phyloP scores from a whole-genome alignment of 2,797 vertebrate genomes.

The Sebastes miniatus region DNA sequence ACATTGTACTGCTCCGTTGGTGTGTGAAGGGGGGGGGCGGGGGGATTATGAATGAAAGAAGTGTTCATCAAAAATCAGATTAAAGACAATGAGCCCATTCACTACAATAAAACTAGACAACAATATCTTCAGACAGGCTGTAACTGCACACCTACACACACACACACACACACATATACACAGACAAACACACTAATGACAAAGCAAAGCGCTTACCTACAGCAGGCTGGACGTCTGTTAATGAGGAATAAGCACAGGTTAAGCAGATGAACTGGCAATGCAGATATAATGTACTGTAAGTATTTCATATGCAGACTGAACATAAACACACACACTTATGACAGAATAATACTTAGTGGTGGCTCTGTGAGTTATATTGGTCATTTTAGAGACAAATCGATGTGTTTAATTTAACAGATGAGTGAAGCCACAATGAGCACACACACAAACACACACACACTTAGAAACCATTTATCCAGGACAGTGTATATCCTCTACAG shows the following conservation, averaged over 20 bases:
- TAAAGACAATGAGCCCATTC: constrained; percentile 31
- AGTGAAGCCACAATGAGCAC: constrained; percentile 10
- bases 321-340: constrained; percentile 1
- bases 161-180: not conserved
- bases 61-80: constrained; percentile 41
- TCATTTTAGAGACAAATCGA: constrained; percentile 19
- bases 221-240: constrained; percentile 41
- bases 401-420: constrained; percentile 27
- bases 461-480: not conserved
- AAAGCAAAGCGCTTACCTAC: constrained; percentile 52
- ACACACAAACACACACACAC: not conserved
- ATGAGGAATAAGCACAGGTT: constrained; percentile 56
- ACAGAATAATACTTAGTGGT: not conserved
- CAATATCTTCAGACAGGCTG: constrained; percentile 13
- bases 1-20: not conserved
- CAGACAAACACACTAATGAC: not conserved
- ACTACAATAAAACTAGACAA: not conserved
- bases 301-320: not conserved
- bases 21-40: too few species aligned
- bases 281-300: constrained; percentile 17
- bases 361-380: constrained; percentile 2
- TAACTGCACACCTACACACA: not conserved
- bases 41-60: constrained; percentile 18
- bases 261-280: constrained; percentile 21
- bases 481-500: not conserved